Percentiles rank a stretch among this genome's conserved stretches.
Evolutionary conservation across 2,888 invertebrate genomes (phyloP).

Genomic region (Nomada goodeniana): DNA sequence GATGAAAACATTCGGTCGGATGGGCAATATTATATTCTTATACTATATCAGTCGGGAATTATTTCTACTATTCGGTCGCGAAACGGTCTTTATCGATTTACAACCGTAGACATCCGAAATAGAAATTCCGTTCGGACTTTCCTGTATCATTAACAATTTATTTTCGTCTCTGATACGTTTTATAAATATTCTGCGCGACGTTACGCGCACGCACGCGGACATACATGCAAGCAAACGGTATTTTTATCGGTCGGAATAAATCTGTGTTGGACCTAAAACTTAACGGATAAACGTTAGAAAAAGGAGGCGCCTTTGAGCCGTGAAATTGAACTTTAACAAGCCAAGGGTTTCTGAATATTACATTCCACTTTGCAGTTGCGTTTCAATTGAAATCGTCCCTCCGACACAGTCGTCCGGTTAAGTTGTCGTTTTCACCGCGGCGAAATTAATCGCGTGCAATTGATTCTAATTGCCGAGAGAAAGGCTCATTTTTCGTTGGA

Average conservation of each 20-base stretch:
- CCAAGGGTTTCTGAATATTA: slow-evolving; percentile 22
- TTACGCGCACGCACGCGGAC: background rate
- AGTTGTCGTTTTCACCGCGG: slow-evolving; percentile 9
- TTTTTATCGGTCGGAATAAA: background rate
- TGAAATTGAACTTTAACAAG: slow-evolving; percentile 7
- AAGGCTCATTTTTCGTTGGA: background rate
- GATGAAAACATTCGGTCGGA: too few relatives aligned
- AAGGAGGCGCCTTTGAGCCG: background rate
- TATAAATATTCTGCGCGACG: background rate
- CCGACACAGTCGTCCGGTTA: background rate
- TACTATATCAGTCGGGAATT: background rate
- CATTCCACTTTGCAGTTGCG: slow-evolving; percentile 1
- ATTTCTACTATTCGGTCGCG: background rate
- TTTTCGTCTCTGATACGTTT: background rate
- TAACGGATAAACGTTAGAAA: background rate
- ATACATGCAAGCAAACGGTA: background rate
- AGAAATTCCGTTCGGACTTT: background rate
- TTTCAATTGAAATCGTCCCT: slow-evolving; percentile 15
- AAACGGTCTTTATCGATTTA: background rate
- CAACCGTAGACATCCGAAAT: background rate
- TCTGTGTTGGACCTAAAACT: background rate
- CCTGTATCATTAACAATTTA: background rate
- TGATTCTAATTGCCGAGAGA: slow-evolving; percentile 18
- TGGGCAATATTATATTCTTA: background rate
- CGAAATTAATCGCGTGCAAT: slow-evolving; percentile 16